A percentile compares a stretch with the other conserved stretches of the same genome.
phyloP scores from a whole-genome alignment of 2,888 invertebrate species.

The Torymus auratus region DNA sequence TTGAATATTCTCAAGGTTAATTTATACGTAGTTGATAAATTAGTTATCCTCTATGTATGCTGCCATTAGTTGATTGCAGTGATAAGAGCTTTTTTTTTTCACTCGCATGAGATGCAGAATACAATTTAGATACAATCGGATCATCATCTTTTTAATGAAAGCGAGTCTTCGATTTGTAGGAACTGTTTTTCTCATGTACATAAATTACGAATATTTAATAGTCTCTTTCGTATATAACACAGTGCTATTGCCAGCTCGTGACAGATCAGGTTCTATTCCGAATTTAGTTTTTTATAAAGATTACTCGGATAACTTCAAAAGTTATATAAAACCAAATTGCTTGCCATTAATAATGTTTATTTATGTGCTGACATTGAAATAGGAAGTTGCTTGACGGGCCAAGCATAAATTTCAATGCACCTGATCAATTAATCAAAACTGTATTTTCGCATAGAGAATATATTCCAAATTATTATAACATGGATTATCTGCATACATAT shows the following conservation, averaged over 20 bases:
- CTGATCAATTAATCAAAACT: constrained; percentile 50
- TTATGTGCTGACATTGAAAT: constrained; percentile 35
- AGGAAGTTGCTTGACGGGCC: constrained; percentile 47
- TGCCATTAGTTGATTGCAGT: no score
- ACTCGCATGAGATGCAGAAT: background rate
- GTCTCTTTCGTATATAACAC: background rate
- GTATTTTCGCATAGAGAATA: constrained; percentile 4
- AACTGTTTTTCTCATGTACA: no score
- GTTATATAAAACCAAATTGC: constrained; percentile 51
- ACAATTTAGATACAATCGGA: background rate
- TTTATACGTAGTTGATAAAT: no score
- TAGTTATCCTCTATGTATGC: no score
- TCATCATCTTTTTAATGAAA: background rate
- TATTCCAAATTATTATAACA: constrained; percentile 9
- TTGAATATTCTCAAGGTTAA: no score
- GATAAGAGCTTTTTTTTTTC: no score
- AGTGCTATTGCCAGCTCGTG: background rate
- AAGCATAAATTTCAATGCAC: constrained; percentile 45
- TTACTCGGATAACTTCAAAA: constrained; percentile 36
- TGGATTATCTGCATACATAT: background rate
- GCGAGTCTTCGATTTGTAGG: background rate
- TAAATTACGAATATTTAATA: constrained; percentile 13
- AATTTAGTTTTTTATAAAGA: constrained; percentile 48
- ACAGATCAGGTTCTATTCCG: constrained; percentile 25
- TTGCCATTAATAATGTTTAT: constrained; percentile 44